phyloP scores from a whole-genome alignment of 2,888 invertebrate species.

The Tipula vernalis region DNA sequence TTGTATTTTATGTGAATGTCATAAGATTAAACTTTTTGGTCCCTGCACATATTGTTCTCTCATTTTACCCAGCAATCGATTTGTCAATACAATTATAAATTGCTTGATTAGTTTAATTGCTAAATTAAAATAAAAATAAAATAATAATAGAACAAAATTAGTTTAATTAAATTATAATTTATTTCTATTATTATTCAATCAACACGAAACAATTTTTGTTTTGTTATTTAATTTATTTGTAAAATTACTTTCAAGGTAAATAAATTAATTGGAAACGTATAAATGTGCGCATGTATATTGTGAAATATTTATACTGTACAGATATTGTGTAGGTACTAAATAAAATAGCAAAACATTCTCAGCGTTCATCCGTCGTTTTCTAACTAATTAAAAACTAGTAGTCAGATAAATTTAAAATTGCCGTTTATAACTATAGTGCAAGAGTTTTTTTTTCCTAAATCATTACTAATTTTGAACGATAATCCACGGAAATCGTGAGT shows the following conservation, averaged over 20 bases:
- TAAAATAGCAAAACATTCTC: neutral
- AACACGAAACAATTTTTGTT: neutral
- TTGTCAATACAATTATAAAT: neutral
- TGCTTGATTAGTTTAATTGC: neutral
- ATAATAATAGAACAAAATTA: neutral
- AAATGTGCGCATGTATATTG: neutral
- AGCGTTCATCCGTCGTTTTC: neutral
- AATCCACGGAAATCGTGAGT: neutral
- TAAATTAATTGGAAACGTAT: neutral
- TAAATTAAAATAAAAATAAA: neutral
- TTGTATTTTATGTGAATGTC: neutral
- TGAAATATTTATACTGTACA: neutral
- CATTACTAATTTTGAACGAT: neutral
- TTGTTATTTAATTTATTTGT: neutral
- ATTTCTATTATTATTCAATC: slow-evolving; percentile 4
- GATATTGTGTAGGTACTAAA: neutral
- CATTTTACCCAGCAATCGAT: neutral
- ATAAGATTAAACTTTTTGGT: neutral
- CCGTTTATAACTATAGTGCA: no score
- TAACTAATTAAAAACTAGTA: neutral
- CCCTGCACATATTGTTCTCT: neutral
- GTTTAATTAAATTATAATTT: neutral
- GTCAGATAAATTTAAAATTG: neutral
- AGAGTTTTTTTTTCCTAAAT: neutral
- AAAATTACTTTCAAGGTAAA: neutral